These are phyloP conservation scores for Piaya cayana DNA, from an alignment of 2,113 vertebrate species.

Conservation along the genomic window DNA sequence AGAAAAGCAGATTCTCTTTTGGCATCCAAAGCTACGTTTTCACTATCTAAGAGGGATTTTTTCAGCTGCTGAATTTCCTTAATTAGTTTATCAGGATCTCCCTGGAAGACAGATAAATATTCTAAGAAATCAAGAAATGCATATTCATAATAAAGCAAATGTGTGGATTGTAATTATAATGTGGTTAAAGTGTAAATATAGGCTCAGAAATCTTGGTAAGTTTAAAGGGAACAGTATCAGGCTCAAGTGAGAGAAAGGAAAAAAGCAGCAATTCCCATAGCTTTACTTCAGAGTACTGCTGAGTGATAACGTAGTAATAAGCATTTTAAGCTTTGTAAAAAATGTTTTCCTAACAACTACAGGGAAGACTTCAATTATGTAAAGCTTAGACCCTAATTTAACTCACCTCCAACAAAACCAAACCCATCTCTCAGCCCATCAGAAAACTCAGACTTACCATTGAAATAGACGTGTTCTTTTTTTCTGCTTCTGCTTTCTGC, in stretches of 20 bases:
- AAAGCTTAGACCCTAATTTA: not conserved
- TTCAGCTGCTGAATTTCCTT: conserved; percentile 82
- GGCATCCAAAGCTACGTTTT: conserved; percentile 85
- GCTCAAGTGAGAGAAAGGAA: not conserved
- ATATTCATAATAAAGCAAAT: not conserved
- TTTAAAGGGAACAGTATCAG: not conserved
- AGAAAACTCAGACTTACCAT: conserved; percentile 58
- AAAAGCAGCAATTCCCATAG: not conserved
- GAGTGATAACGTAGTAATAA: not conserved
- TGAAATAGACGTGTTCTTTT: conserved; percentile 17
- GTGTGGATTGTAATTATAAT: not conserved
- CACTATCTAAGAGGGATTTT: conserved; percentile 85
- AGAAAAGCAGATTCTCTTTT: conserved; percentile 90
- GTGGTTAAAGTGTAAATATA: not conserved
- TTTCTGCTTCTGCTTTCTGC: conserved; percentile 41
- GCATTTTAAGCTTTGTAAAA: not conserved
- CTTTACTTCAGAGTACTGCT: not conserved
- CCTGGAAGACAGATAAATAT: conserved; percentile 65
- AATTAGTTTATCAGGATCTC: conserved; percentile 73
- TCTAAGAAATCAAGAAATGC: not conserved
- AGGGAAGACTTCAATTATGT: not conserved
- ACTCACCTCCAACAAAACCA: not conserved
- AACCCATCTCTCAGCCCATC: not conserved
- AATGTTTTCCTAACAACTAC: not conserved
- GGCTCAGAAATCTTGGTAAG: not conserved